phyloP scores from a whole-genome alignment of 1,140 invertebrate genomes.

The Hyphantria cunea region DNA sequence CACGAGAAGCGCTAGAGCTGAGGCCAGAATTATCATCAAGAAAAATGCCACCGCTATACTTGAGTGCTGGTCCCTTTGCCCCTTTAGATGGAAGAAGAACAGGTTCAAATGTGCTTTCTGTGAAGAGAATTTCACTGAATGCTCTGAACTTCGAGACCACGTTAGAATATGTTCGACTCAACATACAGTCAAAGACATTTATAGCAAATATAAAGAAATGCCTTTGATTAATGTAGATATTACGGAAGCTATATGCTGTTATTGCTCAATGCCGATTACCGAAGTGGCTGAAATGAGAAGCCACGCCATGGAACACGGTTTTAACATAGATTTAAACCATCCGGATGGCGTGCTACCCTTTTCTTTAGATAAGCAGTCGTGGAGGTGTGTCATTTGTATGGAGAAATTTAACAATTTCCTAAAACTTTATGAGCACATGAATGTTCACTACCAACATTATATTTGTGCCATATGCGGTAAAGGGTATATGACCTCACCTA shows the following conservation, averaged over 20 bases:
- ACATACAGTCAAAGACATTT: constrained; percentile 63
- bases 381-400: constrained; percentile 65
- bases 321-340: constrained; percentile 50
- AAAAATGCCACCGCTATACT: constrained; percentile 63
- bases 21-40: constrained; percentile 62
- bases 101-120: constrained; percentile 71
- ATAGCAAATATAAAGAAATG: constrained; percentile 74
- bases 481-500: constrained; percentile 69
- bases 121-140: constrained; percentile 62
- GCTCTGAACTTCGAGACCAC: constrained; percentile 51
- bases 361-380: constrained; percentile 57
- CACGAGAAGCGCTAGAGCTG: constrained; percentile 59
- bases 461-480: constrained; percentile 78
- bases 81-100: constrained; percentile 71
- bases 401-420: constrained; percentile 70
- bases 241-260: constrained; percentile 50
- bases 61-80: constrained; percentile 60
- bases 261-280: constrained; percentile 47
- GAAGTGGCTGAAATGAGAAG: constrained; percentile 50
- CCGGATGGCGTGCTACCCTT: constrained; percentile 70
- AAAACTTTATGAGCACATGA: constrained; percentile 77
- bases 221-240: constrained; percentile 66
- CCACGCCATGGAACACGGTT: constrained; percentile 59
- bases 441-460: constrained; percentile 74
- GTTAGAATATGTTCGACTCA: constrained; percentile 48